Base-by-base conservation (phyloP, 2,113 vertebrate species). In the Ginglymostoma cirratum region DNA sequence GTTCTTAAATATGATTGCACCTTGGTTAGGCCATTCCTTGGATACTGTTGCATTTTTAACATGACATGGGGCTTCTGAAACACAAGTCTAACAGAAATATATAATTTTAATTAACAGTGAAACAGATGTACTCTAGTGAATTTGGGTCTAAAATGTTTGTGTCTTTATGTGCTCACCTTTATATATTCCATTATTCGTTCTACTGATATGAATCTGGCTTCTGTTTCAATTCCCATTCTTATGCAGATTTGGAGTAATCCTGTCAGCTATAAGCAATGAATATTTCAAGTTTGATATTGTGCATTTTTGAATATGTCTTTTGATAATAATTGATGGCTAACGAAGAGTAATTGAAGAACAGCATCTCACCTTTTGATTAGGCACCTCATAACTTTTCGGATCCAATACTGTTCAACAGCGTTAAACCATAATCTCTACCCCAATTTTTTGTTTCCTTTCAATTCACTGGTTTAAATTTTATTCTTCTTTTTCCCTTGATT, bases 171-270 rank as follows among this genome's bases (percentile, higher is more conserved):
- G 65, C 97, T 97, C 96, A 98, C 97, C 96, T 0, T 97, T 90
- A 97, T 97, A 96, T 98, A 98, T 89, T 98, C 98, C 48, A 96
- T 97, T 65, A 98, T 96, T 48, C 98, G 97, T 96, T 99, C 98
- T 96, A 97, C 97, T 0, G 98, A 98, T 89, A 97, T 98, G 97
- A 98, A 98, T 96, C 97, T 98, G 2, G 98, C 98, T 96, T 98
- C 98, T 65, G 98, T 97, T 96, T 98, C 98, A 0, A 97, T 98
- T 5, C 97, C 96, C 21, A 96, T 97, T 52, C 97, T 97, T 96
- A 98, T 97, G 0, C 97, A 97, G 1, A 97, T 97, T 96, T 98
- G 98, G n/a, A 98, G 96, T 96, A 98, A 96, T 66, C 98, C 97
- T 27, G 98, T 98, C 55, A 98, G 96, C 97, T 98, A 83, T 67